phyloP scores from a whole-genome alignment of 2,113 vertebrate species.

The Amazona guildingii region DNA sequence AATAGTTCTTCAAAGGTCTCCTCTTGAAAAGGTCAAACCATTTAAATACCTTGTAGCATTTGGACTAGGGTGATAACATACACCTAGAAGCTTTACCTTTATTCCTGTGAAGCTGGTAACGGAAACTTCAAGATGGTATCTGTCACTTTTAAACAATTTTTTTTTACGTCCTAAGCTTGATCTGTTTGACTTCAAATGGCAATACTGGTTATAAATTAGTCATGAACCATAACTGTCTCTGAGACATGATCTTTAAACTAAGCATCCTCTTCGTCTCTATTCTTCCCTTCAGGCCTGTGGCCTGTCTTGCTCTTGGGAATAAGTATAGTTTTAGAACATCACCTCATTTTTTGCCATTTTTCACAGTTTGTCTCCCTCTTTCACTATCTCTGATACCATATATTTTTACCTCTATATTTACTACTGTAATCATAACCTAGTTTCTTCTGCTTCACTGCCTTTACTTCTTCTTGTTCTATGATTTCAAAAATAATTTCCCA shows the following conservation, averaged over 20 bases:
- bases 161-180: neutral
- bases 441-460: neutral
- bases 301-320: neutral
- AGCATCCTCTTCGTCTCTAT: neutral
- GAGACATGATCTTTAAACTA: slow-evolving; percentile 18
- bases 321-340: neutral
- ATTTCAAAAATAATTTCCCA: neutral
- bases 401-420: neutral
- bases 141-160: neutral
- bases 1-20: neutral
- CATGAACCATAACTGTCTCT: neutral
- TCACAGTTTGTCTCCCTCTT: neutral
- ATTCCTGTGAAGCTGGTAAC: neutral
- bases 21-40: neutral
- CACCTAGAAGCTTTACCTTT: neutral
- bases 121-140: slow-evolving; percentile 5
- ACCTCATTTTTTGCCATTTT: neutral
- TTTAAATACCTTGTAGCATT: slow-evolving; percentile 10
- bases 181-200: slow-evolving; percentile 10
- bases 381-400: neutral
- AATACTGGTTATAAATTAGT: slow-evolving; percentile 28
- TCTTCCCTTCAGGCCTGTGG: neutral
- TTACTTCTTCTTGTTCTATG: neutral
- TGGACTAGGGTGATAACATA: neutral
- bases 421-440: neutral